phyloP scores from a whole-genome alignment of 2,888 invertebrate species.

The Oligia strigilis region DNA sequence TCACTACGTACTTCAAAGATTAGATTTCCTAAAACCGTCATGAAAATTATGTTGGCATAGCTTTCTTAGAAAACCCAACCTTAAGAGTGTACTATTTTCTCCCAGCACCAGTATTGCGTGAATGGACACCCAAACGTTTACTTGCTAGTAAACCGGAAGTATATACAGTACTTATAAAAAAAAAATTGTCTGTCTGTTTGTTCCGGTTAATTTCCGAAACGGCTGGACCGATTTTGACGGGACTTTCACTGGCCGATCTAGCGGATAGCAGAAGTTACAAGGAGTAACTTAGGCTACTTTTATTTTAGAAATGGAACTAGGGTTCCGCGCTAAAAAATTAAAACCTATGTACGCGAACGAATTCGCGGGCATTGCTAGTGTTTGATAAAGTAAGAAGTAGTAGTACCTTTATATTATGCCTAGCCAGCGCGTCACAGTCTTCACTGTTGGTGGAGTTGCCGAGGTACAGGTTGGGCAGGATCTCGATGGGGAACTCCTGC shows the following conservation, averaged over 20 bases:
- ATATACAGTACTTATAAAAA: too few species aligned
- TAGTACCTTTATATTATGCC: conserved; percentile 95
- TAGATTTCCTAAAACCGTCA: background rate
- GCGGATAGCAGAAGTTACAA: too few species aligned
- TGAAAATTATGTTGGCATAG: background rate
- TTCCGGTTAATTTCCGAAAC: too few species aligned
- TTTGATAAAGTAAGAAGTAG: background rate
- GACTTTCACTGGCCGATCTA: too few species aligned
- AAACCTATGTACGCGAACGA: too few species aligned
- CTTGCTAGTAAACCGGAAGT: background rate
- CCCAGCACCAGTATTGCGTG: background rate
- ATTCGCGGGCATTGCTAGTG: too few species aligned
- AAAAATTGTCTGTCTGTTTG: too few species aligned
- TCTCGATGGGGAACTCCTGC: conserved; percentile 98
- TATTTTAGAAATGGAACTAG: too few species aligned
- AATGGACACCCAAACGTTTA: background rate
- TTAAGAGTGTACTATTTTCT: background rate
- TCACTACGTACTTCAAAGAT: background rate
- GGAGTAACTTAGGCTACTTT: too few species aligned
- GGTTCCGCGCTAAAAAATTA: too few species aligned
- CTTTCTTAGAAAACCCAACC: background rate
- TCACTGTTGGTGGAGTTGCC: conserved; percentile 98
- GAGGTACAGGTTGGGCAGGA: conserved; percentile 97
- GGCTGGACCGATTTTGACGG: too few species aligned
- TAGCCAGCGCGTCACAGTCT: conserved; percentile 96